Evolutionary conservation across 1,140 invertebrate species (phyloP), one percentile per base, ranked within the genome.

Genomic region (Tribolium castaneum): DNA sequence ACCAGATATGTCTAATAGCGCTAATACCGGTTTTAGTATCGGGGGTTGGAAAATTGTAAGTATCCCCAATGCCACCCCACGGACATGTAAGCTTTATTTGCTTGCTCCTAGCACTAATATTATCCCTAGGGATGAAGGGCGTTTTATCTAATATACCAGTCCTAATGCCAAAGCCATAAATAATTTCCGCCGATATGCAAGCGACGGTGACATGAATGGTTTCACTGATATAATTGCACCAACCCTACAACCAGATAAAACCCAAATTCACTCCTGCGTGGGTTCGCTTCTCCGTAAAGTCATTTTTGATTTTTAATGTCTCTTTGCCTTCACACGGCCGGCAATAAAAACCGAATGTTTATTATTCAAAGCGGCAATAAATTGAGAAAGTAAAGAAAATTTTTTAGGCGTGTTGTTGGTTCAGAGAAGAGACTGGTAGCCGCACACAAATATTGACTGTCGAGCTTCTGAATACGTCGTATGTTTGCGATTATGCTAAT

Each of bases 1-100:
- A 83, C 76, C 75, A 82, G 82, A 83, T 82, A 81, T 70, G 81
- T 77, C 82, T 83, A 82, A 83, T 83, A 83, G 82, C 80, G 78
- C 77, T 81, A 82, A 82, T 82, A 78, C 82, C 74, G 56, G 74
- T 30, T 56, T 71, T 76, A 75, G 34, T 35, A 75, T 14, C 70
- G 79, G 80, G 78, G 79, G 70, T 56, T 45, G 72, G 12, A 52
- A 50, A 35, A 34, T 22, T 52, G n/a, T 16, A 35, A 50, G 25
- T 49, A 45, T 62, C 70, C 81, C 52, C 76, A 70, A 25, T 54
- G 59, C 78, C 76, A 78, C 78, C 80, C 78, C 62, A 74, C 50
- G 73, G 78, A 79, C 78, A 77, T 81, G 79, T 80, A 81, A 81
- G 81, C 82, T 81, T 80, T 80, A 82, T 82, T 83, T 83, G 78